These are phyloP conservation scores for Rambutsinella grinnellia DNA, from an alignment of 2,888 invertebrate species.

Conservation along the genomic window DNA sequence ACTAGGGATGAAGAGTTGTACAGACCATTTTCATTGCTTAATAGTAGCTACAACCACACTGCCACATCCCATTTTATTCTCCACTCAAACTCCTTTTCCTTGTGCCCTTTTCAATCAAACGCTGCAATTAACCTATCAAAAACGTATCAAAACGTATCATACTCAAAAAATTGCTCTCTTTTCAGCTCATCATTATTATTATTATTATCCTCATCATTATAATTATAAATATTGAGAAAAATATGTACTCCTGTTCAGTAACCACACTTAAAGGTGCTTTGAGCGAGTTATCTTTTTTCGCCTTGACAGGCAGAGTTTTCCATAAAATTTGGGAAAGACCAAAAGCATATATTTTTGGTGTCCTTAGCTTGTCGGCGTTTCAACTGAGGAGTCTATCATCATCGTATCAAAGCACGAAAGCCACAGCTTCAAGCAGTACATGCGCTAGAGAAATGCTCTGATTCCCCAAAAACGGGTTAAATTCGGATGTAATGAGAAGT, in stretches of 20 bases:
- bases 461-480: background rate
- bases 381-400: background rate
- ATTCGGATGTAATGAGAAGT: background rate
- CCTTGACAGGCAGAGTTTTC: no score
- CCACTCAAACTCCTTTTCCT: background rate
- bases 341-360: no score
- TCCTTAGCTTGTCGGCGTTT: background rate
- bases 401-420: background rate
- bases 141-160: slow-evolving; percentile 30
- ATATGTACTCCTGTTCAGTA: background rate
- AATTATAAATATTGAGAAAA: background rate
- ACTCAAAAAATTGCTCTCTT: background rate
- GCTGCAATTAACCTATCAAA: slow-evolving; percentile 46
- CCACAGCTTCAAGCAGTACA: slow-evolving; percentile 27
- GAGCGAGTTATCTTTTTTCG: background rate
- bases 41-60: no score
- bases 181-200: slow-evolving; percentile 3
- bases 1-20: background rate
- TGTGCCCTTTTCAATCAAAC: slow-evolving; percentile 17
- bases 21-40: no score
- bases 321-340: no score
- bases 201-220: background rate
- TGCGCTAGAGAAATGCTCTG: background rate
- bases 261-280: background rate
- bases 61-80: background rate